Evolutionary conservation across 2,888 invertebrate genomes (phyloP).

Genomic region (Microplitis manilae): DNA sequence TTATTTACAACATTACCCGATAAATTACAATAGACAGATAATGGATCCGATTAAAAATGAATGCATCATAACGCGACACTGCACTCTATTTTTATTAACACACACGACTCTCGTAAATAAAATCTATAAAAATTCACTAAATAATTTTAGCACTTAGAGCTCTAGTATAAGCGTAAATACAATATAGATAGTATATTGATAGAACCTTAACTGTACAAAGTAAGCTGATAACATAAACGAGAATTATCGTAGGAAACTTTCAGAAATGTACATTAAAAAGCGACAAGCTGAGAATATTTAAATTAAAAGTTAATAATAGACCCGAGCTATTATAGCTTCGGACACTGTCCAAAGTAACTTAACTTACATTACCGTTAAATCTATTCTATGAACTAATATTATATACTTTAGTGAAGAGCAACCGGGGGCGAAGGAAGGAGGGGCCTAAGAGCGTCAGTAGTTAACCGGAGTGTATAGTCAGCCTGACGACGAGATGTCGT

Average conservation of each 20-base stretch:
- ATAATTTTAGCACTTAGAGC: background rate
- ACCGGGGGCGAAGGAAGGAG: background rate
- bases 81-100: slow-evolving; percentile 52
- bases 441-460: slow-evolving; percentile 4
- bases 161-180: background rate
- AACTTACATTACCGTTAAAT: background rate
- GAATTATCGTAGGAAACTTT: background rate
- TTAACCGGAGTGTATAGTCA: slow-evolving; percentile 20
- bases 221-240: background rate
- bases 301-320: background rate
- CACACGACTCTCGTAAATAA: background rate
- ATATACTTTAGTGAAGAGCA: too few species aligned
- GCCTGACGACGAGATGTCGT: background rate
- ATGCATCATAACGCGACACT: slow-evolving; percentile 57
- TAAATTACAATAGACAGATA: slow-evolving; percentile 55
- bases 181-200: background rate
- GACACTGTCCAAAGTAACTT: background rate
- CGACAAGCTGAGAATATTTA: background rate
- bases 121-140: slow-evolving; percentile 15
- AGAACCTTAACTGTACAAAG: background rate
- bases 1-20: slow-evolving; percentile 43
- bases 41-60: slow-evolving; percentile 58
- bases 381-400: background rate
- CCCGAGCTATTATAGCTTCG: background rate
- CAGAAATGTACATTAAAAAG: background rate